Percentiles rank a stretch among this genome's conserved stretches.
Evolutionary conservation across 2,113 vertebrate genomes (phyloP).

Genomic region (Corythoichthys haematopterus): DNA sequence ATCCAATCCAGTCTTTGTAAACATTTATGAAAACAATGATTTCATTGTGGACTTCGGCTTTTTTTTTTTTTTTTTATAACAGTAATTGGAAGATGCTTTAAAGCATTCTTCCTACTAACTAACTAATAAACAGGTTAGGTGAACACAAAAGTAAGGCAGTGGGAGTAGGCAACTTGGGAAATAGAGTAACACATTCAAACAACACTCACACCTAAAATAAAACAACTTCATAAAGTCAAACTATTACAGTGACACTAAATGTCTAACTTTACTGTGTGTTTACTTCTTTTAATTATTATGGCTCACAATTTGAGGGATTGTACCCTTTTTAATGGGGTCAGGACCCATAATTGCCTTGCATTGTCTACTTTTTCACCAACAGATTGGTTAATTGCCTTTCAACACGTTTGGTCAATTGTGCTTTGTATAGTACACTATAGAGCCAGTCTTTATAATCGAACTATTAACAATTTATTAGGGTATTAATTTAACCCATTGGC

Average conservation of each 20-base stretch:
- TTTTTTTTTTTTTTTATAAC: background rate
- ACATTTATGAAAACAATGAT: background rate
- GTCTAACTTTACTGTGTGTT: slow-evolving; percentile 20
- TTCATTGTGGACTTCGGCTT: background rate
- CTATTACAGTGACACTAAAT: slow-evolving; percentile 20
- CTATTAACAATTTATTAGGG: background rate
- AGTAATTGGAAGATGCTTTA: background rate
- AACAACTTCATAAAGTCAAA: slow-evolving; percentile 22
- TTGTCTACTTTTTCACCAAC: slow-evolving; percentile 36
- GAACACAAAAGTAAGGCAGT: slow-evolving; percentile 13
- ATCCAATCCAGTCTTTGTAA: background rate
- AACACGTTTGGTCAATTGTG: slow-evolving; percentile 24
- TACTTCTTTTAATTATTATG: slow-evolving; percentile 39
- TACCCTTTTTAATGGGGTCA: slow-evolving; percentile 50
- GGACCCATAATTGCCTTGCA: slow-evolving; percentile 37
- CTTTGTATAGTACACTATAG: background rate
- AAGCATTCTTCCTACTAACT: slow-evolving; percentile 23
- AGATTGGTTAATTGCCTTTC: slow-evolving; percentile 38
- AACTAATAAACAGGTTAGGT: slow-evolving; percentile 30
- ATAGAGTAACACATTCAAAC: slow-evolving; percentile 40
- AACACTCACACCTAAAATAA: slow-evolving; percentile 43
- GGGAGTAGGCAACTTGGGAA: slow-evolving; percentile 21
- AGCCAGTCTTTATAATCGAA: background rate
- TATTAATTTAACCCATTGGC: too few species aligned
- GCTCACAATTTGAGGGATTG: slow-evolving; percentile 40